Evolutionary conservation across 2,888 invertebrate species (phyloP), one percentile per base, ranked within the genome.

Genomic region (Ceriagrion tenellum): DNA sequence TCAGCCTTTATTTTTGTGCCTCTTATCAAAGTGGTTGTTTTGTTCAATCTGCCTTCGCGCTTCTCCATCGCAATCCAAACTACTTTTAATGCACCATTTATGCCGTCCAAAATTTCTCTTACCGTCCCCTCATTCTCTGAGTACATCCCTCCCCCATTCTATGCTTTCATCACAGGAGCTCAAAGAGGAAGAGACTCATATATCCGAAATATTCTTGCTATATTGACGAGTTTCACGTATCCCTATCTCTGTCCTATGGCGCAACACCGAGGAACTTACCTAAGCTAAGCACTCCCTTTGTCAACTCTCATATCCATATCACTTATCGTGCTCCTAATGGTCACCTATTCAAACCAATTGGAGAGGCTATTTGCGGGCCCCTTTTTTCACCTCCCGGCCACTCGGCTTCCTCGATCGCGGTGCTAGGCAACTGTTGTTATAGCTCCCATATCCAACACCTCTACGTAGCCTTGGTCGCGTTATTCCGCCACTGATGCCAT

Each of bases 281-380:
- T 3, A n/a, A 40, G 2, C 40, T 10, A 40, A 20, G 69, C 59
- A 59, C 40, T 93, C 69, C n/a, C 18, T 18, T 93, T 55, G 35
- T 35, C 35, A 35, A 6, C 55, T 55, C 69, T 63, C 63, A 93
- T 93, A 93, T 69, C 74, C 93, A 93, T 93, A 93, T 93, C 93
- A 93, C 93, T 93, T 93, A 93, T 74, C 69, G 93, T 55, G 47
- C 35, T 18, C 81, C 81, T 16, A 35, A 93, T 69, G 74, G 93
- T 93, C 93, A 93, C 93, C 93, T 74, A 40, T 74, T 93, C 88
- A 40, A 74, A 69, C 93, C 93, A 93, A 93, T 93, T 93, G 69
- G 47, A n/a, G 40, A 69, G 23, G 93, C 69, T 59, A 63, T 69
- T 69, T 93, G 40, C 26, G 47, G 12, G 23, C 69, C n/a, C 69